Conservation (phyloP, 2,888 invertebrate species). For the Pammene aurita region DNA sequence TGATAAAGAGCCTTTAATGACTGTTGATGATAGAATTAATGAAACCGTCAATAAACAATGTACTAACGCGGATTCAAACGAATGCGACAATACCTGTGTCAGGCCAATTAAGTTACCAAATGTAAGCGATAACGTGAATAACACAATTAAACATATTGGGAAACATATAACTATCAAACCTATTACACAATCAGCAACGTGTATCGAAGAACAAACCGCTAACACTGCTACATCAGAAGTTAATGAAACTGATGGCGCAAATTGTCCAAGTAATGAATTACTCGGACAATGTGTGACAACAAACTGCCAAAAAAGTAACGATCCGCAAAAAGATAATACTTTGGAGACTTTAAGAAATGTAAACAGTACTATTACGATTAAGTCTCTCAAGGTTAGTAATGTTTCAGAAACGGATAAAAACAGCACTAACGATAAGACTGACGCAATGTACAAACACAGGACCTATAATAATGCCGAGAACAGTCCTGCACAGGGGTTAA, state of each 20-base stretch:
- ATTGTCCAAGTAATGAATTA: constrained; percentile 6
- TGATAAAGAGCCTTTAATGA: background rate
- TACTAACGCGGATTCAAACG: constrained; percentile 2
- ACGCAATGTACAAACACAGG: constrained; percentile 7
- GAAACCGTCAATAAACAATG: constrained; percentile 17
- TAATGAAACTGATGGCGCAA: constrained; percentile 18
- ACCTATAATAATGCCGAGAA: background rate
- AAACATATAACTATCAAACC: constrained; percentile 66
- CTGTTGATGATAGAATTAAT: background rate
- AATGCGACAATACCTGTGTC: constrained; percentile 1
- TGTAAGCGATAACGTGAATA: constrained; percentile 48
- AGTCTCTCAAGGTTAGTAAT: constrained; percentile 34
- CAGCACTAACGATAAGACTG: constrained; percentile 24
- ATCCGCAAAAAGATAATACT: constrained; percentile 12
- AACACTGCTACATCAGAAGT: constrained; percentile 37
- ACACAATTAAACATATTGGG: constrained; percentile 64
- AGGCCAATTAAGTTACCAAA: background rate
- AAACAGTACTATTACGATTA: constrained; percentile 40
- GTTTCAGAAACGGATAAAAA: constrained; percentile 2
- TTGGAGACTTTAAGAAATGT: constrained; percentile 39
- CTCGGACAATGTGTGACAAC: too few species aligned
- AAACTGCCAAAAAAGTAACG: background rate
- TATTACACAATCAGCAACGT: constrained; percentile 48
- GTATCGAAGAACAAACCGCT: constrained; percentile 29
- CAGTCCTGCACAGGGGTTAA: background rate